Conservation (phyloP, 2,888 invertebrate species). For the Thyatira batis region DNA sequence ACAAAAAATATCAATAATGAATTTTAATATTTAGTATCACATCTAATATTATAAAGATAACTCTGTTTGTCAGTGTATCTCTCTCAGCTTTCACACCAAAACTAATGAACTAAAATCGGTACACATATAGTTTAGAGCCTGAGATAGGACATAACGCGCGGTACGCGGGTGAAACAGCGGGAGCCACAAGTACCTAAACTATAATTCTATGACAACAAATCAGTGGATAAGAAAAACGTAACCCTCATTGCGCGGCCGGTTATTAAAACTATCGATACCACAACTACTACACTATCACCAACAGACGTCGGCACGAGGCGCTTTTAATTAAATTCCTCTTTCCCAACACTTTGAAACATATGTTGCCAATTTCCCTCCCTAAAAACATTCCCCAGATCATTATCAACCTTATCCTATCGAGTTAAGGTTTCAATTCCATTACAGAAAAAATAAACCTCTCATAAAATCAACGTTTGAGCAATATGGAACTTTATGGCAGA, state of each 20-base stretch:
- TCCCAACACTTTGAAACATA: conserved; percentile 71
- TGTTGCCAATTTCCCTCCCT: conserved; percentile 66
- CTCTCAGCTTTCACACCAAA: no score
- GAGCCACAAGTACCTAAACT: no score
- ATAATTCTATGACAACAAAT: no score
- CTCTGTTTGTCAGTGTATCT: no score
- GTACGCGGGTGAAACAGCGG: no score
- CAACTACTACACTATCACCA: conserved; percentile 29
- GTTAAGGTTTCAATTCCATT: conserved; percentile 17
- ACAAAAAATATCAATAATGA: no score
- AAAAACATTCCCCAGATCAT: conserved; percentile 6
- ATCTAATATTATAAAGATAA: no score
- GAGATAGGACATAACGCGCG: no score
- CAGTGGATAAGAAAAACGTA: background rate
- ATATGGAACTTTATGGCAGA: conserved; percentile 7
- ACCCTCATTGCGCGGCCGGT: no score
- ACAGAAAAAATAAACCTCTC: conserved; percentile 1
- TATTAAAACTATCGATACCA: conserved; percentile 10
- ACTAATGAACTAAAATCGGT: no score
- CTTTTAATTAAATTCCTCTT: conserved; percentile 85
- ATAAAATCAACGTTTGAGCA: background rate
- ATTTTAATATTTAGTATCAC: no score
- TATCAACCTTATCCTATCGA: conserved; percentile 6
- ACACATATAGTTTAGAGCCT: no score
- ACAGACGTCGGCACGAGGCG: conserved; percentile 56